These are phyloP conservation scores for Hemibagrus wyckioides DNA, from an alignment of 2,113 vertebrate species.

Conservation along the genomic window DNA sequence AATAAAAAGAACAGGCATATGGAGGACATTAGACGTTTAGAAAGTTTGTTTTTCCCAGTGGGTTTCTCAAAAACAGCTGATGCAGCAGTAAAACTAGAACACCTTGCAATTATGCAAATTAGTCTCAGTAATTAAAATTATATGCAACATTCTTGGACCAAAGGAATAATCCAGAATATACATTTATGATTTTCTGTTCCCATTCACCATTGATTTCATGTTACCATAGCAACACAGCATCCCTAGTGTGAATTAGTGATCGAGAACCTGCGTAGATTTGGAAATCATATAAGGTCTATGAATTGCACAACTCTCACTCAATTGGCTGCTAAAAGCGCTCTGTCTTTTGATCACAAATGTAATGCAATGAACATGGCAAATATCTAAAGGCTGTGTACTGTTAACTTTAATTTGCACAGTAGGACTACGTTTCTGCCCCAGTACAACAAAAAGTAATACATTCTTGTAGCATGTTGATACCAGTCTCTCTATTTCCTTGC, in stretches of 20 bases:
- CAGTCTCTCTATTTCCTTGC: slow-evolving; percentile 26
- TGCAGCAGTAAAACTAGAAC: not conserved
- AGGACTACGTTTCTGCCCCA: slow-evolving; percentile 58
- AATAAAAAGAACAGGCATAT: slow-evolving; percentile 4
- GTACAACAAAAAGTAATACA: slow-evolving; percentile 58
- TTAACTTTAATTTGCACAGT: slow-evolving; percentile 73
- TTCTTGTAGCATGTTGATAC: slow-evolving; percentile 68
- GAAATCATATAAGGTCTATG: not conserved
- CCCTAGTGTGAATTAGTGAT: slow-evolving; percentile 1
- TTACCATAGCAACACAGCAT: slow-evolving; percentile 11
- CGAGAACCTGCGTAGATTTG: not conserved
- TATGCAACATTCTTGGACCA: slow-evolving; percentile 37
- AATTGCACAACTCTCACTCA: slow-evolving; percentile 5
- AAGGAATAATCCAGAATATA: slow-evolving; percentile 24
- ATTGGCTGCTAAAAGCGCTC: not conserved
- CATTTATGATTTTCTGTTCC: not conserved
- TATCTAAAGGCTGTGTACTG: slow-evolving; percentile 76
- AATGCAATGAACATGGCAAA: slow-evolving; percentile 72
- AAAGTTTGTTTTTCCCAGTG: not conserved
- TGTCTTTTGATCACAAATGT: slow-evolving; percentile 48
- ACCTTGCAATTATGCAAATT: slow-evolving; percentile 38
- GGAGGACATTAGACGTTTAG: not conserved
- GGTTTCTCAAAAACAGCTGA: slow-evolving; percentile 2
- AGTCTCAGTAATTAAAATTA: slow-evolving; percentile 24
- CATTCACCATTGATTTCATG: not conserved